phyloP scores from a whole-genome alignment of 2,888 invertebrate species.

The Drosophila anomelani region DNA sequence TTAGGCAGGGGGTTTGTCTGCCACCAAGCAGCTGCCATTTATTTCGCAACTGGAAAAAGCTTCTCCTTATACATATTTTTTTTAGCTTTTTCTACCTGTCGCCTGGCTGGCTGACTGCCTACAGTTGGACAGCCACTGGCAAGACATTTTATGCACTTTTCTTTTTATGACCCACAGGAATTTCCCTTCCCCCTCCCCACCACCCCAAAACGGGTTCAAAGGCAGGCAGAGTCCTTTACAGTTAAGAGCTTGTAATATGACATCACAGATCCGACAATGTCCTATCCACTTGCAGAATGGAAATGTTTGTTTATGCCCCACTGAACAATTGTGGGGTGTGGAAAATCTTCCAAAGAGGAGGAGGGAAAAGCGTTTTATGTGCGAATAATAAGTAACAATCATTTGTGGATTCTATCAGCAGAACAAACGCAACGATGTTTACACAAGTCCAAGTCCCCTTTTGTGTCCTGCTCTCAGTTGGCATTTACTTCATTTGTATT shows the following conservation, averaged over 20 bases:
- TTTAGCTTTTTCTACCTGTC: slow-evolving; percentile 44
- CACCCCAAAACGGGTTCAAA: slow-evolving; percentile 1
- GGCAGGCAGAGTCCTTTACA: slow-evolving; percentile 5
- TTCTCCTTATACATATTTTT: not conserved
- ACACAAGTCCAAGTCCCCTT: slow-evolving; percentile 23
- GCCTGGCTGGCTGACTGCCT: slow-evolving; percentile 49
- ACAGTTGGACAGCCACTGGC: slow-evolving; percentile 46
- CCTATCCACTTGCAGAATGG: slow-evolving; percentile 35
- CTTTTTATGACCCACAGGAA: slow-evolving; percentile 46
- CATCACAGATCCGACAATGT: slow-evolving; percentile 40
- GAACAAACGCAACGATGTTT: slow-evolving; percentile 27
- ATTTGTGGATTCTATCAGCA: slow-evolving; percentile 44
- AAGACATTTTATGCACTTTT: slow-evolving; percentile 53
- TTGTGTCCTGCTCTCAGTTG: slow-evolving; percentile 14
- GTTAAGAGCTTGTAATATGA: slow-evolving; percentile 47
- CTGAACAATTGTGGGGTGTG: slow-evolving; percentile 39
- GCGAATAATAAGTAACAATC: slow-evolving; percentile 53
- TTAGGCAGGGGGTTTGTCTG: not conserved
- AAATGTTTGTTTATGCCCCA: slow-evolving; percentile 49
- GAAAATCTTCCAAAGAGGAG: not conserved
- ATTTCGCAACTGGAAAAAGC: slow-evolving; percentile 18
- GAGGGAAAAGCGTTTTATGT: slow-evolving; percentile 49
- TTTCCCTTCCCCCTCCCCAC: not conserved
- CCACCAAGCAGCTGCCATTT: slow-evolving; percentile 41
- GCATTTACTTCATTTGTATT: slow-evolving; percentile 40